Evolutionary conservation across 2,113 vertebrate genomes (phyloP).

Genomic region (Promerops cafer): DNA sequence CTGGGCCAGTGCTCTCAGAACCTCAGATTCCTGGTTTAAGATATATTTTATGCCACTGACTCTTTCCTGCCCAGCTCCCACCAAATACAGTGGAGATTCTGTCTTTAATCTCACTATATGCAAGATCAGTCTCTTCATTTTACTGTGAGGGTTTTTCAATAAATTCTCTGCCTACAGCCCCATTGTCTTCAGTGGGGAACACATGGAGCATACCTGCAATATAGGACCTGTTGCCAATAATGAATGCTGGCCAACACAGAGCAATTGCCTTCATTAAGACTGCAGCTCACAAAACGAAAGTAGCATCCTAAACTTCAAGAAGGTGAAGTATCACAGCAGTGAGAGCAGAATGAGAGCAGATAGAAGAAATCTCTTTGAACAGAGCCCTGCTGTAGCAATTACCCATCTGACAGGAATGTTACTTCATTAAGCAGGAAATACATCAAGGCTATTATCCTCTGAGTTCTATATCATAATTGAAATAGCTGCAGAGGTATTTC

Average conservation of each 20-base stretch:
- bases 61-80: not conserved
- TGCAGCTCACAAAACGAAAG: not conserved
- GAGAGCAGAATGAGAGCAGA: not conserved
- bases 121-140: not conserved
- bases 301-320: not conserved
- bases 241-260: not conserved
- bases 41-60: not conserved
- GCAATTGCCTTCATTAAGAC: not conserved
- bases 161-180: not conserved
- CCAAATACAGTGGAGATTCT: not conserved
- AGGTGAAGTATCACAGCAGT: not conserved
- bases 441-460: constrained; percentile 27
- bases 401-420: not conserved
- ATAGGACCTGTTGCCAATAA: not conserved
- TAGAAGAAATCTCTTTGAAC: constrained; percentile 24
- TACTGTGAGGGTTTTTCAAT: not conserved
- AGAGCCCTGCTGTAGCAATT: constrained; percentile 2
- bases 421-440: constrained; percentile 43
- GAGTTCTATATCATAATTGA: constrained; percentile 23
- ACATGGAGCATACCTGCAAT: not conserved
- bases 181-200: not conserved
- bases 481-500: constrained; percentile 6
- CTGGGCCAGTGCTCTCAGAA: not conserved
- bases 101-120: not conserved
- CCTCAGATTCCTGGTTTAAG: not conserved